Conservation (phyloP, 2,113 vertebrate genomes). For the Galbula dea region DNA sequence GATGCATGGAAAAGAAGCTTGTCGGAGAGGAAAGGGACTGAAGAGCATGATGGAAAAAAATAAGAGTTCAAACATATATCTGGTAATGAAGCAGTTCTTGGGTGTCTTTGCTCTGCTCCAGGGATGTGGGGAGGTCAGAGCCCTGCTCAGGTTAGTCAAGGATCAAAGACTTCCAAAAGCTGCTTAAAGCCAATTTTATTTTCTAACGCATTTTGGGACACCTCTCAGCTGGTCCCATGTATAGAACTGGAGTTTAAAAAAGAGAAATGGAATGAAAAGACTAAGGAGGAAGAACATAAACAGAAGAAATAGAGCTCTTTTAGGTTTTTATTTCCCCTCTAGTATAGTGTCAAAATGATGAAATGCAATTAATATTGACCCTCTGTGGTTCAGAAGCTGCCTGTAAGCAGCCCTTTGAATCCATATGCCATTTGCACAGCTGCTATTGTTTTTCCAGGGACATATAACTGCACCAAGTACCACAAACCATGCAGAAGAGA, state of each 20-base stretch:
- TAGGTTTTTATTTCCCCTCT: not conserved
- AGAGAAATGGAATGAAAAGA: not conserved
- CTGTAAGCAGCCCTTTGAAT: not conserved
- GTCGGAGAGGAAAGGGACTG: not conserved
- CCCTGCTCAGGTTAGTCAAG: not conserved
- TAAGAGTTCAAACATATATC: not conserved
- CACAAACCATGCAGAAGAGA: not conserved
- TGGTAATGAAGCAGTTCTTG: not conserved
- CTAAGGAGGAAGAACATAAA: not conserved
- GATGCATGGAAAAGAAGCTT: not conserved
- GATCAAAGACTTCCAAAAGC: not conserved
- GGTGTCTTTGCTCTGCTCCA: not conserved
- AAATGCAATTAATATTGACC: slow-evolving; percentile 40
- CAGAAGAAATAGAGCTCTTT: not conserved
- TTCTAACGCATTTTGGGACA: not conserved
- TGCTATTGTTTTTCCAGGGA: not conserved
- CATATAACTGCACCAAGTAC: not conserved
- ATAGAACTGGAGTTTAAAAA: not conserved
- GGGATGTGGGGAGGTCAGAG: not conserved
- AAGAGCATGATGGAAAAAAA: not conserved
- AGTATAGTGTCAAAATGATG: not conserved
- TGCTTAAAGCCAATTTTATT: not conserved
- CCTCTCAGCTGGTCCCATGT: not conserved
- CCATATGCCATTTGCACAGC: not conserved
- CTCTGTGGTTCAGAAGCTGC: slow-evolving; percentile 25